Evolutionary conservation across 2,113 vertebrate species (phyloP).

Genomic region (Carassius auratus): DNA sequence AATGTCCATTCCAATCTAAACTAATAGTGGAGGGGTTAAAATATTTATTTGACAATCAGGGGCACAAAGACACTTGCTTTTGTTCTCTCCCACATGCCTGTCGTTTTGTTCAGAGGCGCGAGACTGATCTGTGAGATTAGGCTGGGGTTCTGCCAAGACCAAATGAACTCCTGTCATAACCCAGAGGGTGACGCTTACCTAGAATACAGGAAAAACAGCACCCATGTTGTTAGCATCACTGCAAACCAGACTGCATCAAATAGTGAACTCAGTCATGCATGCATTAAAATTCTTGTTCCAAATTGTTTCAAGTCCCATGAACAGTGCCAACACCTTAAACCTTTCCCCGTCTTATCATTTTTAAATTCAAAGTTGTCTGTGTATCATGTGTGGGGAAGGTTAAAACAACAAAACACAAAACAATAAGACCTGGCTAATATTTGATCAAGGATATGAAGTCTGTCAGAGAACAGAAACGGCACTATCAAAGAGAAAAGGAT

Average conservation of each 20-base stretch:
- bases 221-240: too few relatives aligned
- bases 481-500: neutral
- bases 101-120: neutral
- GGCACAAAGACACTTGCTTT: neutral
- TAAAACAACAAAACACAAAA: neutral
- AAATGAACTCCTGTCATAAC: neutral
- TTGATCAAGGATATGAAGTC: neutral
- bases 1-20: neutral
- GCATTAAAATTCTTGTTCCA: neutral
- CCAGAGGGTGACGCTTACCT: neutral
- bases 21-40: neutral
- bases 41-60: neutral
- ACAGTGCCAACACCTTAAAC: neutral
- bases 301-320: neutral
- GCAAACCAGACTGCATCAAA: neutral
- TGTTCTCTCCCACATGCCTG: neutral
- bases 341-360: neutral
- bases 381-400: neutral
- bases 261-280: neutral
- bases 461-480: neutral
- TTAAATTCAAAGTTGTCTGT: neutral
- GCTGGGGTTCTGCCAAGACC: neutral
- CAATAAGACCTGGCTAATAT: neutral
- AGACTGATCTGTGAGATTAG: slow-evolving; percentile 2
- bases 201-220: neutral